phyloP scores from a whole-genome alignment of 2,113 vertebrate species.

The Urocynchramus pylzowi region DNA sequence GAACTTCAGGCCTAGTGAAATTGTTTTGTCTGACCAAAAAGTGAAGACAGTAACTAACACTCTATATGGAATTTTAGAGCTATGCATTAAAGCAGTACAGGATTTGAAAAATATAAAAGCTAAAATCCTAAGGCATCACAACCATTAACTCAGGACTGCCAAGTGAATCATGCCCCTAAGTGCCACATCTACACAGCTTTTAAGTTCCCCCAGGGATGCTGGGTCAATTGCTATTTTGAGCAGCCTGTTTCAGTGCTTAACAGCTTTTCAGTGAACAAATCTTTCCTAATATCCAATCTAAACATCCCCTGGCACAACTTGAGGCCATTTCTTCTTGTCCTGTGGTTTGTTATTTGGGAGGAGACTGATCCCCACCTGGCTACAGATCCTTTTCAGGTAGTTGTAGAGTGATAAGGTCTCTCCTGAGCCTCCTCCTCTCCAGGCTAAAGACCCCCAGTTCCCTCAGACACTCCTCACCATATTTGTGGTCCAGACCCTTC shows the following conservation, averaged over 20 bases:
- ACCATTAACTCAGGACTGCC: neutral
- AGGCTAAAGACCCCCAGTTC: neutral
- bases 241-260: neutral
- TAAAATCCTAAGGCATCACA: neutral
- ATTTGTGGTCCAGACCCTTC: neutral
- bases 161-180: neutral
- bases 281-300: neutral
- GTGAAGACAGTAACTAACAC: neutral
- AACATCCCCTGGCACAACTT: neutral
- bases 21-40: neutral
- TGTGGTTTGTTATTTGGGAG: neutral
- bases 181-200: accelerated
- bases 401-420: neutral
- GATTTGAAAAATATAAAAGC: neutral
- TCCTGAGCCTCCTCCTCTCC: neutral
- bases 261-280: neutral
- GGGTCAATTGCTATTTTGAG: neutral
- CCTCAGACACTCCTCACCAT: neutral
- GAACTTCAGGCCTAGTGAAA: neutral
- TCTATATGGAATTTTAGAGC: neutral
- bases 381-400: neutral
- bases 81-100: neutral
- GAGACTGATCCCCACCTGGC: accelerated
- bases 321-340: neutral
- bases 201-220: neutral